phyloP scores from a whole-genome alignment of 2,888 invertebrate species.

The Drosophila bunnanda region DNA sequence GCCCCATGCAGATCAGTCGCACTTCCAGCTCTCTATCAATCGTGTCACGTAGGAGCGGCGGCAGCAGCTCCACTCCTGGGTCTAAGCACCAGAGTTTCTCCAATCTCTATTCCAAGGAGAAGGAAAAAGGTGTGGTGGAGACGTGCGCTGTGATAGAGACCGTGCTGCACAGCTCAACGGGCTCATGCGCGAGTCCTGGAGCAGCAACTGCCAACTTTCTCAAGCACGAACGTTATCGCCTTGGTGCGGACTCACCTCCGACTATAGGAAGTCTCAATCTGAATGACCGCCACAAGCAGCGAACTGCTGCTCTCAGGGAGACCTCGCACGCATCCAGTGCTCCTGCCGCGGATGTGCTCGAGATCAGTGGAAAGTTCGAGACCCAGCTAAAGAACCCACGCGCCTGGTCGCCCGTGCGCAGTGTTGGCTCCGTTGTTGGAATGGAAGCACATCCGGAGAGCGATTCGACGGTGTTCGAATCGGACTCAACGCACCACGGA shows the following conservation, averaged over 20 bases:
- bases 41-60: slow-evolving; percentile 85
- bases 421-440: slow-evolving; percentile 92
- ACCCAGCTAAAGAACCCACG: slow-evolving; percentile 91
- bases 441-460: slow-evolving; percentile 94
- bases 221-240: slow-evolving; percentile 83
- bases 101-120: slow-evolving; percentile 84
- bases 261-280: slow-evolving; percentile 83
- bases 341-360: slow-evolving; percentile 84
- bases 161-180: slow-evolving; percentile 88
- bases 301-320: slow-evolving; percentile 73
- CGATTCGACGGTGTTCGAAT: slow-evolving; percentile 92
- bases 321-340: slow-evolving; percentile 82
- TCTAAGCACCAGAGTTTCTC: slow-evolving; percentile 90
- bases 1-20: slow-evolving; percentile 92
- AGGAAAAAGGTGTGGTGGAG: slow-evolving; percentile 84
- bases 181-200: slow-evolving; percentile 85
- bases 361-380: slow-evolving; percentile 89
- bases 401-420: slow-evolving; percentile 95
- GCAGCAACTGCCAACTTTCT: slow-evolving; percentile 65
- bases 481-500: slow-evolving; percentile 88
- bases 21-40: slow-evolving; percentile 92
- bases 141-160: slow-evolving; percentile 84
- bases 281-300: slow-evolving; percentile 82
- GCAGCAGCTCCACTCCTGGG: slow-evolving; percentile 85
- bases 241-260: slow-evolving; percentile 82